Conservation (phyloP, 2,888 invertebrate species). For the Hymenopus coronatus region DNA sequence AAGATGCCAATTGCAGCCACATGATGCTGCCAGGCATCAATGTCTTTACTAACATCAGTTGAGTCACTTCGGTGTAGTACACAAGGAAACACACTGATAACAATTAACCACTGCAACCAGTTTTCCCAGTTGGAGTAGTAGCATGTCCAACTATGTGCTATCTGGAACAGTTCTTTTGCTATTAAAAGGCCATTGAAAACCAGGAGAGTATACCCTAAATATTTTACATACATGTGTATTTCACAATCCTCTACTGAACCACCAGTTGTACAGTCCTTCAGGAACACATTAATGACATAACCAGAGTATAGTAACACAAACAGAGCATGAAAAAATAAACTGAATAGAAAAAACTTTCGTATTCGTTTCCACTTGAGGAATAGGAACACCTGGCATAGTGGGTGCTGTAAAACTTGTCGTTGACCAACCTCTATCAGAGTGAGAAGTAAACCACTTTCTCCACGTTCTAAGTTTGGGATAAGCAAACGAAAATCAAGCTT, state of each 20-base stretch:
- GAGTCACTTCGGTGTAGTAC: conserved; percentile 18
- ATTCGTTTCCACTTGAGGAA: conserved; percentile 81
- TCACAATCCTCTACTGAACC: conserved; percentile 35
- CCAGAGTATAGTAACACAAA: conserved; percentile 73
- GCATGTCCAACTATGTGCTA: conserved; percentile 67
- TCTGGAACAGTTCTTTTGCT: conserved; percentile 73
- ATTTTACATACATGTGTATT: conserved; percentile 14
- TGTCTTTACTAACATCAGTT: conserved; percentile 37
- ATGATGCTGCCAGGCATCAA: conserved; percentile 70
- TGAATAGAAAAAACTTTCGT: conserved; percentile 76
- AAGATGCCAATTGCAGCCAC: conserved; percentile 76
- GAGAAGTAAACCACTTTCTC: conserved; percentile 68
- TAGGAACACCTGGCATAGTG: conserved; percentile 79
- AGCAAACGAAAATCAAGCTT: conserved; percentile 60
- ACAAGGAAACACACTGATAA: conserved; percentile 67
- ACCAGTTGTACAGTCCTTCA: conserved; percentile 30
- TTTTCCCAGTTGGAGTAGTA: conserved; percentile 82
- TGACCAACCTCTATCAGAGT: conserved; percentile 78
- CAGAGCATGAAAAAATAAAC: conserved; percentile 71
- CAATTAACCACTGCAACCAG: conserved; percentile 77
- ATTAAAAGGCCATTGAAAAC: conserved; percentile 36
- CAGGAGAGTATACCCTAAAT: conserved; percentile 52
- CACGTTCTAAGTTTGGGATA: conserved; percentile 49
- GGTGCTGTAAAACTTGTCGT: conserved; percentile 75
- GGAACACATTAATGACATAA: conserved; percentile 63